These are phyloP conservation scores for Dicrurus megarhynchus DNA, from an alignment of 2,113 vertebrate genomes.

Conservation along the genomic window DNA sequence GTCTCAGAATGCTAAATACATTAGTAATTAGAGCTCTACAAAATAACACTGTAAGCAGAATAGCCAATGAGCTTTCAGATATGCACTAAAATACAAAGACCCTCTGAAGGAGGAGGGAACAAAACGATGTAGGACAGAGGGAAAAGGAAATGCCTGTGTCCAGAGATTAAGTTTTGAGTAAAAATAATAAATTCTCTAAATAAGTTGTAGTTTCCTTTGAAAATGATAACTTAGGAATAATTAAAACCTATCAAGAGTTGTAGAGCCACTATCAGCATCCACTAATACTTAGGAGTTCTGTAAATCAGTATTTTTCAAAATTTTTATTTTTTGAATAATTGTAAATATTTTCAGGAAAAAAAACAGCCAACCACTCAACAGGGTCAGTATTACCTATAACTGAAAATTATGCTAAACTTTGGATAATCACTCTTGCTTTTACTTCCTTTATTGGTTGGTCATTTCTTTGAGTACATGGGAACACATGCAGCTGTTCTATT, in stretches of 20 bases:
- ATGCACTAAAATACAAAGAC: background rate
- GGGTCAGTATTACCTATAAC: background rate
- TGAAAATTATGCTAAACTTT: background rate
- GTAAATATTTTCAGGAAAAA: background rate
- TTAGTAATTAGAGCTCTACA: constrained; percentile 8
- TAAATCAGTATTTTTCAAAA: background rate
- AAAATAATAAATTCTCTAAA: background rate
- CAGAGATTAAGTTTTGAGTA: background rate
- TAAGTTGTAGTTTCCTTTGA: background rate
- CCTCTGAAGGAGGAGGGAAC: background rate
- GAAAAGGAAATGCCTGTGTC: background rate
- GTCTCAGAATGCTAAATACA: background rate
- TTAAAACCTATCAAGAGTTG: background rate
- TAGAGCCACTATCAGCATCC: background rate
- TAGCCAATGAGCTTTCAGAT: background rate
- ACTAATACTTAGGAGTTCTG: background rate
- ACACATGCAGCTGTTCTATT: background rate
- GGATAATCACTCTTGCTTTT: background rate
- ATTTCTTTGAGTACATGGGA: background rate
- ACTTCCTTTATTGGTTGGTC: background rate
- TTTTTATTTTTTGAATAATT: background rate
- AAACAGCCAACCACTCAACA: no score
- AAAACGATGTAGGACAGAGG: background rate
- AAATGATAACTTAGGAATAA: background rate
- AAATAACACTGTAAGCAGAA: background rate